Evolutionary conservation across 2,113 vertebrate species (phyloP).

Genomic region (Rutilus rutilus): DNA sequence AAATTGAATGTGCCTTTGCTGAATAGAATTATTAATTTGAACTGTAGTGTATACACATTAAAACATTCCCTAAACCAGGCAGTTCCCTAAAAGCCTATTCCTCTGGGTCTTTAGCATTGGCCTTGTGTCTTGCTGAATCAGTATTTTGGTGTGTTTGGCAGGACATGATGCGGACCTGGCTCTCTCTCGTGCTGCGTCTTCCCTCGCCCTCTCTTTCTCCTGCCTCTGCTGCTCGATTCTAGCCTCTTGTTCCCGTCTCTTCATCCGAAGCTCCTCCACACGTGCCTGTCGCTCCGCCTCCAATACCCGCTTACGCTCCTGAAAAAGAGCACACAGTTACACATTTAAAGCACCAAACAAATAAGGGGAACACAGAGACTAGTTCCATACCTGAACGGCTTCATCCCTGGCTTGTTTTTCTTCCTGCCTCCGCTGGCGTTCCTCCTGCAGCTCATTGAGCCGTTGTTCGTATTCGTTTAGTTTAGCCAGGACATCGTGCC

Average conservation of each 20-base stretch:
- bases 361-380: not conserved
- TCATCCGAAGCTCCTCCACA: constrained; percentile 90
- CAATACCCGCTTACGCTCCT: constrained; percentile 94
- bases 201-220: constrained; percentile 93
- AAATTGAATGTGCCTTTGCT: no score
- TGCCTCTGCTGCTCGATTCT: constrained; percentile 95
- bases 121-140: constrained; percentile 47
- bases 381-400: constrained; percentile 89
- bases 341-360: not conserved
- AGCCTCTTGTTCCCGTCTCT: constrained; percentile 92
- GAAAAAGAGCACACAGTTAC: not conserved
- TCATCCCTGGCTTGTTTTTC: constrained; percentile 98
- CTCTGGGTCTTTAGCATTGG: not conserved
- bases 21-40: not conserved
- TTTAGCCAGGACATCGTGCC: constrained; percentile 94
- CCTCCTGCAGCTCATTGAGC: constrained; percentile 96
- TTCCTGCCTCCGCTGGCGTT: constrained; percentile 92
- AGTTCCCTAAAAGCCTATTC: not conserved
- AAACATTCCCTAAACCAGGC: not conserved
- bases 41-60: not conserved
- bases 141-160: not conserved
- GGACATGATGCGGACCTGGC: constrained; percentile 81
- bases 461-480: constrained; percentile 96
- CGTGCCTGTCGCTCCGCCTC: constrained; percentile 96
- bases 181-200: constrained; percentile 93